Evolutionary conservation across 2,113 vertebrate genomes (phyloP).

Genomic region (Bufo gargarizans): DNA sequence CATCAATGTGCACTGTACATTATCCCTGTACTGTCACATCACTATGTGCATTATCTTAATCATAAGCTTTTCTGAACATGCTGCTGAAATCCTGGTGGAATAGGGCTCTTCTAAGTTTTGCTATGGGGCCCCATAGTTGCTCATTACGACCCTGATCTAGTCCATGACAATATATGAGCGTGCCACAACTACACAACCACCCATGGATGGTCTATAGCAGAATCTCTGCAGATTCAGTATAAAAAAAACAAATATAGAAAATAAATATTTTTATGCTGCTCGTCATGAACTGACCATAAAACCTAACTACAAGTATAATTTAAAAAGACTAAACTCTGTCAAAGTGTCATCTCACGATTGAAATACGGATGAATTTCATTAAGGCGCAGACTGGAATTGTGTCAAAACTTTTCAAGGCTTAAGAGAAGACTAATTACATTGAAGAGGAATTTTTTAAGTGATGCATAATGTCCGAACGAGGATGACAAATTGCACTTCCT

Average conservation of each 20-base stretch:
- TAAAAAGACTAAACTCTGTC: constrained; percentile 26
- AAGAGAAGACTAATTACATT: constrained; percentile 55
- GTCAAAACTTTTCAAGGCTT: constrained; percentile 38
- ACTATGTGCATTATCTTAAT: too few relatives aligned
- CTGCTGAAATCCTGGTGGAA: too few relatives aligned
- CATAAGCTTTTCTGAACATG: too few relatives aligned
- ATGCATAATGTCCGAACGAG: constrained; percentile 41
- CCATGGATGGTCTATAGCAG: neutral
- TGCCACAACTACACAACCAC: neutral
- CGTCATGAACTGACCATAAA: constrained; percentile 27
- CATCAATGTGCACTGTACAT: too few relatives aligned
- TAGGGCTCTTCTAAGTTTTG: too few relatives aligned
- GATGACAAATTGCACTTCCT: constrained; percentile 58
- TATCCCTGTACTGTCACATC: too few relatives aligned
- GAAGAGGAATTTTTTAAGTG: constrained; percentile 57
- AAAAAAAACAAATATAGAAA: constrained; percentile 4
- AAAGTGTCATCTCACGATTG: constrained; percentile 29
- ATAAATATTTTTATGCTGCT: constrained; percentile 30
- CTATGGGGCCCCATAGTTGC: too few relatives aligned
- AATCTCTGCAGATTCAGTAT: neutral
- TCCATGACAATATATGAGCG: neutral
- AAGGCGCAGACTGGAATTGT: constrained; percentile 18
- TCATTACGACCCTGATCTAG: too few relatives aligned
- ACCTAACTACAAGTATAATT: constrained; percentile 21
- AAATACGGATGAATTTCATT: constrained; percentile 34